Conservation (phyloP, 2,113 vertebrate genomes). For the Zeus faber region DNA sequence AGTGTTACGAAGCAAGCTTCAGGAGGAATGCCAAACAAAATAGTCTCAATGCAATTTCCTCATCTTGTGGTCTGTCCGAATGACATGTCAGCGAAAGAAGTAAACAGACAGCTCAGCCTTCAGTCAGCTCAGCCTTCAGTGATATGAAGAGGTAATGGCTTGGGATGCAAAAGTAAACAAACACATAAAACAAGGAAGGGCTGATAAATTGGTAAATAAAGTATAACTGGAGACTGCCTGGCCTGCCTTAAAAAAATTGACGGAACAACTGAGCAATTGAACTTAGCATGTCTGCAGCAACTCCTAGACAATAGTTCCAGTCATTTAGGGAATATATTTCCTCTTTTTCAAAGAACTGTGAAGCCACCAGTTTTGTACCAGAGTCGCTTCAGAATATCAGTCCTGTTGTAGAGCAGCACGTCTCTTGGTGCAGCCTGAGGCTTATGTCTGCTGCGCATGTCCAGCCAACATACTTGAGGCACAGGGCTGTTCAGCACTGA, state of each 20-base stretch:
- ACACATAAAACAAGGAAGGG: constrained; percentile 15
- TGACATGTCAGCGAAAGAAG: background rate
- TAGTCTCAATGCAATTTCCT: constrained; percentile 5
- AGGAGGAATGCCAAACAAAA: constrained; percentile 23
- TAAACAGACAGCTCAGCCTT: constrained; percentile 16
- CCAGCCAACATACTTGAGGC: constrained; percentile 45
- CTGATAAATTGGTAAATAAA: constrained; percentile 15
- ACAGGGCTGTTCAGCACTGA: constrained; percentile 24
- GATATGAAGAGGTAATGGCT: constrained; percentile 20
- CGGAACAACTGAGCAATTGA: constrained; percentile 19
- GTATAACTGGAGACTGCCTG: constrained; percentile 21
- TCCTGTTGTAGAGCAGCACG: constrained; percentile 25
- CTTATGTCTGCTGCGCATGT: constrained; percentile 45
- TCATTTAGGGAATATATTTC: constrained; percentile 36
- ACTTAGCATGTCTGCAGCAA: constrained; percentile 11
- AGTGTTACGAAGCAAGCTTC: constrained; percentile 10
- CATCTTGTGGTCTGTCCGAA: background rate
- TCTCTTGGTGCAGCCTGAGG: constrained; percentile 41
- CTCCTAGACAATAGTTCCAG: constrained; percentile 38
- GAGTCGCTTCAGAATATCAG: constrained; percentile 15
- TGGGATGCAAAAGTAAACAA: background rate
- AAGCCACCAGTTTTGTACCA: constrained; percentile 12
- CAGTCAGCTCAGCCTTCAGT: constrained; percentile 11
- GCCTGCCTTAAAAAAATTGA: constrained; percentile 2
- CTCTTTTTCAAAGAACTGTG: constrained; percentile 23